Conservation (phyloP, 2,113 vertebrate genomes). For the Thinocorus orbignyianus region DNA sequence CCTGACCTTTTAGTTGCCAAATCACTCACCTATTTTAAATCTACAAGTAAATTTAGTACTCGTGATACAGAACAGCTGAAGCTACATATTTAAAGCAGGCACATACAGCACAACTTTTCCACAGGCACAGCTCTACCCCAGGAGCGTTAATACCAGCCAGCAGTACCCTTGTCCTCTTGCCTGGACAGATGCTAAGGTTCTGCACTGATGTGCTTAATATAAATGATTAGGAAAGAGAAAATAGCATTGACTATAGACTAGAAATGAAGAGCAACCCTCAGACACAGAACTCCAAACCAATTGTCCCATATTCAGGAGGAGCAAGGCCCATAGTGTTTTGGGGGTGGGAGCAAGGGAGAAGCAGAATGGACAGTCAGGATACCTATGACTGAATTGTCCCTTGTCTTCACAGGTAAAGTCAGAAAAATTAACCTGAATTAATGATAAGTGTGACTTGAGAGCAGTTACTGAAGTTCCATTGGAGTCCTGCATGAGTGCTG, state of each 20-base stretch:
- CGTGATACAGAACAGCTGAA: conserved; percentile 37
- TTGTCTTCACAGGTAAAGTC: background rate
- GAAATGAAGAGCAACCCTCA: background rate
- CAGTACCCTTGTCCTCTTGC: background rate
- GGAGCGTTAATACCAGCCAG: background rate
- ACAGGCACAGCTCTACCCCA: background rate
- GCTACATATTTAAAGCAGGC: conserved; percentile 19
- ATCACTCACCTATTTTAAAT: conserved; percentile 55
- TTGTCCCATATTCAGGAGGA: background rate
- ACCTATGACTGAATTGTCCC: background rate
- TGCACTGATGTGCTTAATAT: background rate
- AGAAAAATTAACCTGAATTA: background rate
- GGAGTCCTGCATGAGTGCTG: background rate
- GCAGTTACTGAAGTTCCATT: background rate
- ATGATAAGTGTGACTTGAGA: background rate
- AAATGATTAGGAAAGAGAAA: background rate
- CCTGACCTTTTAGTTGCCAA: conserved; percentile 42
- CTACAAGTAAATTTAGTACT: conserved; percentile 43
- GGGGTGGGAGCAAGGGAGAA: rapidly evolving
- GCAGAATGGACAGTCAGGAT: background rate
- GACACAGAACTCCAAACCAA: background rate
- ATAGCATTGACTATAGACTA: background rate
- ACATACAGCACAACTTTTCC: background rate
- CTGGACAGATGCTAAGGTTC: background rate
- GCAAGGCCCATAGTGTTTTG: background rate